These are phyloP conservation scores for Podarcis cretensis DNA, from an alignment of 2,113 vertebrate species.

Conservation along the genomic window DNA sequence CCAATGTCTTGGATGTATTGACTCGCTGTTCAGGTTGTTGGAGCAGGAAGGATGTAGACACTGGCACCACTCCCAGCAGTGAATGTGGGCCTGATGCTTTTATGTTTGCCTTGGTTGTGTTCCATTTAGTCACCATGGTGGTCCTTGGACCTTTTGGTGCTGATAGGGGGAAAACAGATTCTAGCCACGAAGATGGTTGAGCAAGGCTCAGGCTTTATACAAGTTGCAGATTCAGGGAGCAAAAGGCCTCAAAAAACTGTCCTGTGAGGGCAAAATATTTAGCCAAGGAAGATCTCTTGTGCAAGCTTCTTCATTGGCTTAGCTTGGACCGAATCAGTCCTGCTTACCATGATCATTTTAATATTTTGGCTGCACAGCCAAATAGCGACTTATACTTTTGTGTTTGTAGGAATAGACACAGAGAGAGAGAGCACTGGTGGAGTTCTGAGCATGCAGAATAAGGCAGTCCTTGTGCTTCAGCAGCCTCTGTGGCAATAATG, in stretches of 20 bases:
- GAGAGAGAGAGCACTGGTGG: background rate
- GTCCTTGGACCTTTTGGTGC: background rate
- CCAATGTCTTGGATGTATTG: background rate
- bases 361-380: accelerated
- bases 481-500: accelerated
- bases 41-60: background rate
- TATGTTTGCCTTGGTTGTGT: accelerated
- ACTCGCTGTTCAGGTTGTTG: background rate
- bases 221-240: background rate
- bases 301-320: background rate
- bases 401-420: background rate
- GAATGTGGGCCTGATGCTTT: background rate
- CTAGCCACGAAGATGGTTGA: background rate
- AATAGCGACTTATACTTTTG: accelerated
- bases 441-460: accelerated
- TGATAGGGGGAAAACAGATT: background rate
- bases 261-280: background rate
- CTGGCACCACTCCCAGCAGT: background rate
- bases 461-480: accelerated
- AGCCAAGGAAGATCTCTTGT: background rate
- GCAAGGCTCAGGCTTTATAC: background rate
- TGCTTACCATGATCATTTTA: background rate
- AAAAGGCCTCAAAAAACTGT: background rate
- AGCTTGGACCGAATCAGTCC: background rate
- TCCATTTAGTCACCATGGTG: background rate